Conservation (phyloP, 2,113 vertebrate genomes). For the Oreocharis arfaki region DNA sequence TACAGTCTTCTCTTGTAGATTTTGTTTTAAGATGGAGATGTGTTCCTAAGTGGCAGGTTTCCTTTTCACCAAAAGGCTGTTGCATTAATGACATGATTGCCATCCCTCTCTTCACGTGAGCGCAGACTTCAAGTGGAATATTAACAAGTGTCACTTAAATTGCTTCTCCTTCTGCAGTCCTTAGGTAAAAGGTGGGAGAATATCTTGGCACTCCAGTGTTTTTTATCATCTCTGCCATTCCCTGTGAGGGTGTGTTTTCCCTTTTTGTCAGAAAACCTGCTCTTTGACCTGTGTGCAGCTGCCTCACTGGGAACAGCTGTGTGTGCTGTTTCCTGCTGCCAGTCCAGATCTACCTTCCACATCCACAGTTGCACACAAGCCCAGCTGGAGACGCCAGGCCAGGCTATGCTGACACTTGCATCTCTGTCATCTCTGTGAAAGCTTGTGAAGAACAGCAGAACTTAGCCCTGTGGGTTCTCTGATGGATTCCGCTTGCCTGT, state of each 20-base stretch:
- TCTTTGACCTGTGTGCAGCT: not conserved
- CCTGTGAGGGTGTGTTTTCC: not conserved
- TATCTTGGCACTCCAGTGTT: not conserved
- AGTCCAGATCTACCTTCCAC: not conserved
- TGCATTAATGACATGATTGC: not conserved
- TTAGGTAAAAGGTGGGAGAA: not conserved
- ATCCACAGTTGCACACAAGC: not conserved
- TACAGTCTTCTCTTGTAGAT: not conserved
- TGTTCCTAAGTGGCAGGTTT: not conserved
- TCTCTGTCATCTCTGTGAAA: not conserved
- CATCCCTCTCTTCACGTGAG: not conserved
- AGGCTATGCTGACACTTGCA: not conserved
- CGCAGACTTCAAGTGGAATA: not conserved
- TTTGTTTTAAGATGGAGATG: not conserved
- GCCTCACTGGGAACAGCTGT: not conserved
- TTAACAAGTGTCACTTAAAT: not conserved
- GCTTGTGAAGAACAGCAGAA: not conserved
- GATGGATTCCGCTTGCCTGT: not conserved
- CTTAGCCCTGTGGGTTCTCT: not conserved
- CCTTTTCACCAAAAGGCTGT: not conserved
- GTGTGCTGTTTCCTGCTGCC: conserved; percentile 11
- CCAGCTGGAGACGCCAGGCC: rapidly evolving
- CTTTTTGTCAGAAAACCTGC: not conserved
- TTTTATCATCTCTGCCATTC: not conserved
- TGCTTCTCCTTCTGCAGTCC: not conserved